Evolutionary conservation across 2,113 vertebrate species (phyloP), one percentile per base, ranked within the genome.

Genomic region (Rhegmatorhina hoffmannsi): DNA sequence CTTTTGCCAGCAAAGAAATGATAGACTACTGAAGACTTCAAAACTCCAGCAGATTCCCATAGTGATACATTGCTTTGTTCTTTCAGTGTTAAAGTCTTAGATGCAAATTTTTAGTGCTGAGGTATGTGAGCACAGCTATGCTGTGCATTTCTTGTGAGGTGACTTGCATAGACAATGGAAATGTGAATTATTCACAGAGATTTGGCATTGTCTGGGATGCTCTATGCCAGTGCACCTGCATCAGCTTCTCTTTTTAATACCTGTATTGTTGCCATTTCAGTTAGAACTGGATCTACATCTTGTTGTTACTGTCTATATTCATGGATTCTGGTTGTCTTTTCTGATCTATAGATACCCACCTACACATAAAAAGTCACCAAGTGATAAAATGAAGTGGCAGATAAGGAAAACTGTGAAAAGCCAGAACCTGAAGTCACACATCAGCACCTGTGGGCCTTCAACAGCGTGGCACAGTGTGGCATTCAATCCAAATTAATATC

Each of bases 21-120:
- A 92, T 93, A 82, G 86, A 56, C 29, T 87, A 38, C 23, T 53
- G 62, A 81, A 92, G 91, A 94, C 75, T 88, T 88, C 28, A 89
- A 43, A 89, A 70, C 53, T 92, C 82, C 44, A 62, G n/a, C 55
- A 81, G 60, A 69, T 92, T 93, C 44, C 85, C 17, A 10, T 13
- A 60, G 44, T 49, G 84, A 74, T 62, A 11, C 11, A 24, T 78
- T 5, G 3, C 44, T 94, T 89, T 92, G 44, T 94, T 77, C 40
- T 80, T 59, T 78, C 5, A 5, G 7, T 36, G 67, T 82, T 79
- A 73, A 83, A 73, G 62, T 72, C 23, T 10, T 14, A 26, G 63
- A 60, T 73, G 55, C 28, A 72, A 31, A 62, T 76, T 90, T 52
- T 70, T 58, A 77, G 26, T 15, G 12, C 50, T 68, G 55, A 55